Percentiles rank a stretch among this genome's conserved stretches.
phyloP scores from a whole-genome alignment of 2,797 vertebrate species.

The Echiichthys vipera region DNA sequence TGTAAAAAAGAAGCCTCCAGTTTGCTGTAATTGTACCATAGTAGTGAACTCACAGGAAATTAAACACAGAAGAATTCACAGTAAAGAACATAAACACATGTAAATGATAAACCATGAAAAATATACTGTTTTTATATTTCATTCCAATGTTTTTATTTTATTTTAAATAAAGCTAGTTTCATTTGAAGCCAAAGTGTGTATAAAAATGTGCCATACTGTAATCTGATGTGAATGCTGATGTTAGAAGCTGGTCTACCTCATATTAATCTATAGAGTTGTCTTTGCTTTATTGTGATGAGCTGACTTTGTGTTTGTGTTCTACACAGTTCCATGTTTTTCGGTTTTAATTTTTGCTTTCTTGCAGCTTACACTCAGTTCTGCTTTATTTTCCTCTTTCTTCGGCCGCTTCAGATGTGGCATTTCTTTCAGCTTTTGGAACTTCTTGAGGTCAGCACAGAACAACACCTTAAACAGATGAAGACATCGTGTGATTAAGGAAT shows the following conservation, averaged over 20 bases:
- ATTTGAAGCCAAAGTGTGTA: not conserved
- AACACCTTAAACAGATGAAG: slow-evolving; percentile 85
- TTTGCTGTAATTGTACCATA: not conserved
- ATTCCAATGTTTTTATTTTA: not conserved
- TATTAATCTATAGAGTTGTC: slow-evolving; percentile 17
- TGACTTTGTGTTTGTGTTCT: slow-evolving; percentile 28
- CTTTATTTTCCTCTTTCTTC: slow-evolving; percentile 52
- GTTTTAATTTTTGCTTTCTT: slow-evolving; percentile 58
- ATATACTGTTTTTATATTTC: not conserved
- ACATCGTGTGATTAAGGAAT: slow-evolving; percentile 3
- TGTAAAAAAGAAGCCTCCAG: not conserved
- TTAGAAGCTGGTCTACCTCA: slow-evolving; percentile 35
- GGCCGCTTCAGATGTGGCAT: slow-evolving; percentile 46
- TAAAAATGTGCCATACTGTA: not conserved
- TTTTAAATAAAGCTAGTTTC: not conserved
- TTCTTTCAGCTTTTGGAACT: slow-evolving; percentile 82
- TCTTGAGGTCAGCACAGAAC: slow-evolving; percentile 93
- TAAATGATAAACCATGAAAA: not conserved
- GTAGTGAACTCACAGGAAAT: not conserved
- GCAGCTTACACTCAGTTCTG: slow-evolving; percentile 1
- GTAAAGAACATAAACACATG: slow-evolving; percentile 9
- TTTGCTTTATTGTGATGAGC: slow-evolving; percentile 43
- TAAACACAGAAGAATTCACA: not conserved
- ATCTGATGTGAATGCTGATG: slow-evolving; percentile 13
- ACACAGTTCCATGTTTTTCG: slow-evolving; percentile 20